Base-by-base conservation (phyloP, 1,140 invertebrate species). In the Xylocopa sonorina region DNA sequence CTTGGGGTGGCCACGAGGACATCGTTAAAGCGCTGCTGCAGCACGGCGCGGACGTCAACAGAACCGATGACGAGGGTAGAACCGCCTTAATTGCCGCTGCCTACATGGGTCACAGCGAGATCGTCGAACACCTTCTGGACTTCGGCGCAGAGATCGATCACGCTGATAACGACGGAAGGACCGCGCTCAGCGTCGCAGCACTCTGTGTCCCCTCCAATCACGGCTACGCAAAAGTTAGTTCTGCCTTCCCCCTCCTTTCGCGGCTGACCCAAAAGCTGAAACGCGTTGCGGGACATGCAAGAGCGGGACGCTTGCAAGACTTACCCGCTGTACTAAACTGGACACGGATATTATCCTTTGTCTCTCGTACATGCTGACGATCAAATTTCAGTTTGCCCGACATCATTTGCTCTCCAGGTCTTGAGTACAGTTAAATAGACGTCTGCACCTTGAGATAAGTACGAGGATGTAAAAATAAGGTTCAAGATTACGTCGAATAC, bases 51-150 rank as follows among this genome's bases (percentile, higher is more conserved):
- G 94, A 95, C 87, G 96, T 97, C 0, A 97, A 98, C 88, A 94
- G 95, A n/a, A 96, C 96, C 2, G 97, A 98, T 91, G 95, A 95
- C 55, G 97, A 98, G 90, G 96, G 97, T 29, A 94, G 98, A 80
- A 99, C 98, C 3, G 97, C 98, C 0, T 93, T 99, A n/a, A 97
- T 98, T 84, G 97, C 96, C 0, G 97, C 97, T 38, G 96, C 97
- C 0, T 97, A 97, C 88, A 97, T 97, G 97, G 98, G 95, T 43
- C 98, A 99, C 93, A 97, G 97, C 57, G 97, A 98, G 83, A 98
- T 99, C 76, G 98, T 99, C 1, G 94, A 96, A 77, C 95, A 96
- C 86, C 93, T 99, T 10, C 92, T 99, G 10, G 96, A 97, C 84
- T 96, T 96, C 78, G 97, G 97, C 2, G 98, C 98, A 0, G 94